Percentiles rank a stretch among this genome's conserved stretches.
phyloP scores from a whole-genome alignment of 2,797 vertebrate species.

The Lepus oiostolus region DNA sequence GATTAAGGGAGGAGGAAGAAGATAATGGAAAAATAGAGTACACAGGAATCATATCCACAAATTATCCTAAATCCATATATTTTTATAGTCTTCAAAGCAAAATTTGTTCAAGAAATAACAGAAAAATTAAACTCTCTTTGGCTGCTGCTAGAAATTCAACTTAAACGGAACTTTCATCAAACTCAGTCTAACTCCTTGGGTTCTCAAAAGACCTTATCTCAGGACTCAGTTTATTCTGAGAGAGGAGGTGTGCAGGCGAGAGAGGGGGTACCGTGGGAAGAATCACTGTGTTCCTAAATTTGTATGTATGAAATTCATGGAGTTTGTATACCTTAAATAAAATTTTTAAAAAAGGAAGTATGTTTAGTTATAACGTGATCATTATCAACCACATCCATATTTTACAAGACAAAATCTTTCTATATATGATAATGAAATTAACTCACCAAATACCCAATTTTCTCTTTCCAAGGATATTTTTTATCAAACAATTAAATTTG shows the following conservation, averaged over 20 bases:
- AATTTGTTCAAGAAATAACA: constrained; percentile 32
- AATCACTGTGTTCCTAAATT: too few relatives aligned
- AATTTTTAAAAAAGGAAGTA: background rate
- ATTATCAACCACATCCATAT: background rate
- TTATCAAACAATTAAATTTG: constrained; percentile 4
- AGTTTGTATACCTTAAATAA: too few relatives aligned
- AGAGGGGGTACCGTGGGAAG: too few relatives aligned
- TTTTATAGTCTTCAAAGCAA: background rate
- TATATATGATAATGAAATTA: constrained; percentile 36
- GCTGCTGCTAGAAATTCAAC: constrained; percentile 43
- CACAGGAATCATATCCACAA: background rate
- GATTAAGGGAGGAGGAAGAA: background rate
- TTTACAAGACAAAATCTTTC: constrained; percentile 15
- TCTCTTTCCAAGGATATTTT: constrained; percentile 11
- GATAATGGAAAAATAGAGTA: background rate
- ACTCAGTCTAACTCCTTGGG: constrained; percentile 24
- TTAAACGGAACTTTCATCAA: background rate
- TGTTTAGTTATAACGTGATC: background rate
- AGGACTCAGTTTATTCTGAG: constrained; percentile 37
- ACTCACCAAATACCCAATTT: background rate
- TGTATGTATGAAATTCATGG: too few relatives aligned
- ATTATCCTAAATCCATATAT: background rate
- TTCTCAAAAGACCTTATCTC: constrained; percentile 56
- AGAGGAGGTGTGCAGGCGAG: background rate
- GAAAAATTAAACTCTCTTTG: constrained; percentile 22